Evolutionary conservation across 1,140 invertebrate genomes (phyloP), one percentile per base, ranked within the genome.

Genomic region (Drosophila willistoni): DNA sequence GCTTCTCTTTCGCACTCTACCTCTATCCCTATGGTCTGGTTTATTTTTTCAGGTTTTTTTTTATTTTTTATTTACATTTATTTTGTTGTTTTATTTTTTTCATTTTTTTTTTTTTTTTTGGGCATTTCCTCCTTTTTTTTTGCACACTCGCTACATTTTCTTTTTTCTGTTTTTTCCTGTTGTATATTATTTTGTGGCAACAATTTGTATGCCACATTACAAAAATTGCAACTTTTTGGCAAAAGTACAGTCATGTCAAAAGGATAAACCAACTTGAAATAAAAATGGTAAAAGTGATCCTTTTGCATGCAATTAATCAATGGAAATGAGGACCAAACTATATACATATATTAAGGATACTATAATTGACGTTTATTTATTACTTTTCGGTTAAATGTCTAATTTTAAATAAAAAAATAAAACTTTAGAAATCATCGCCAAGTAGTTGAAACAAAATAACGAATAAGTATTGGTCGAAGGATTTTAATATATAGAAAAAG

Each of bases 161-260:
- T 14, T 41, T 39, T 39, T 39, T n/a, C n/a, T n/a, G n/a, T 19
- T 42, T 41, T 42, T 3, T 0, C 12, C 22, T 56, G 25, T 10
- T 56, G 60, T 41, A 22, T 41, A n/a, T 62, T 29, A 56, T 41
- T 41, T 41, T 19, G 14, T 62, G 33, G 57, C 57, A 60, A 60
- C 22, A 60, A 19, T 29, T 34, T 36, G 33, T 33, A 34, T 41
- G 14, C 36, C 57, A 36, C 57, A 33, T 33, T 34, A 36, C 22
- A 56, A 56, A 56, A 56, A 56, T 47, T 33, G 54, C 33, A 56
- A 56, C 54, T 29, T 56, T 56, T 56, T 56, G 54, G 54, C 54
- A 56, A 56, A 56, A 29, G 22, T 56, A 51, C 44, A 51, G 54
- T 25, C 54, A 56, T n/a, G 4, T 56, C 54, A 56, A 56, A 25